Conservation (phyloP, 2,888 invertebrate species). For the Malthinus flaveolus region DNA sequence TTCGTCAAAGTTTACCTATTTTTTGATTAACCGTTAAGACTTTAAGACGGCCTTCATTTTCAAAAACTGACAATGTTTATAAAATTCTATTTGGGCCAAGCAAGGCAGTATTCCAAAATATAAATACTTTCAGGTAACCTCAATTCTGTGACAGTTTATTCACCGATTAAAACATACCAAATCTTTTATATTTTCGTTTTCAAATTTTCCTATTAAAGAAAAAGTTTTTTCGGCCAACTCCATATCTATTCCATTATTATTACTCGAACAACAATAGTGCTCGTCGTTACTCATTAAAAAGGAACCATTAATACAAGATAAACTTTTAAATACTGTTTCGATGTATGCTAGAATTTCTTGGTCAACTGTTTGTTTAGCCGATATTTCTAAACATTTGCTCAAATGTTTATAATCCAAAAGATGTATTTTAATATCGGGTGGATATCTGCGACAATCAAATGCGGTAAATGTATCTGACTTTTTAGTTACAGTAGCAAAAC, state of each 20-base stretch:
- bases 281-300: slow-evolving; percentile 71
- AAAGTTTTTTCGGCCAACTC: slow-evolving; percentile 68
- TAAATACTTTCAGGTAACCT: too few relatives aligned
- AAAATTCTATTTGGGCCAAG: too few relatives aligned
- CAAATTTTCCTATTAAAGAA: slow-evolving; percentile 68
- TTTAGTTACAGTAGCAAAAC: slow-evolving; percentile 69
- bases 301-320: slow-evolving; percentile 86
- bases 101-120: too few relatives aligned
- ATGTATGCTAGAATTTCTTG: slow-evolving; percentile 70
- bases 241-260: slow-evolving; percentile 81
- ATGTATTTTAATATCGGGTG: slow-evolving; percentile 67
- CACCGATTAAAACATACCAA: slow-evolving; percentile 59
- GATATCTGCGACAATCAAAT: slow-evolving; percentile 67
- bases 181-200: slow-evolving; percentile 73
- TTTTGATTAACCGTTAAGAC: too few relatives aligned
- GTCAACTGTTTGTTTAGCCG: slow-evolving; percentile 68
- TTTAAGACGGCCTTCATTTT: too few relatives aligned
- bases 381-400: slow-evolving; percentile 63
- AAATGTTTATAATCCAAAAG: slow-evolving; percentile 64
- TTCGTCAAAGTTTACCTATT: too few relatives aligned
- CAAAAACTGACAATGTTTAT: too few relatives aligned
- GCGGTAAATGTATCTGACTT: slow-evolving; percentile 55
- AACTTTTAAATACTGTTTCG: slow-evolving; percentile 83
- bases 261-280: slow-evolving; percentile 80
- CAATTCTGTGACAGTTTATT: too few relatives aligned